Evolutionary conservation across 1,140 invertebrate species (phyloP).

Genomic region (Luehdorfia chinensis): DNA sequence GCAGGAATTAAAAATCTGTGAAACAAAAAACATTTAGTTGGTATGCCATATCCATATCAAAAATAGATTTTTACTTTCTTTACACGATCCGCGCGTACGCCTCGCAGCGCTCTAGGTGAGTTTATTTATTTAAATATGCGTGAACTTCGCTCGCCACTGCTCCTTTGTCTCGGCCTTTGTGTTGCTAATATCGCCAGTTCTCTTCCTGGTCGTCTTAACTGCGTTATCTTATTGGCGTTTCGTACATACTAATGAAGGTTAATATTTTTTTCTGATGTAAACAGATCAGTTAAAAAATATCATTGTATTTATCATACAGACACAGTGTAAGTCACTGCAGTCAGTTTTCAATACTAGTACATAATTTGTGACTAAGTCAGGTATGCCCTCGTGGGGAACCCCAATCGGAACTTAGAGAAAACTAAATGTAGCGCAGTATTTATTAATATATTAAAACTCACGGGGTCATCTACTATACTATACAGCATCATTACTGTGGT

Average conservation of each 20-base stretch:
- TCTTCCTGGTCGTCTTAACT: conserved; percentile 48
- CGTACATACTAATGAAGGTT: conserved; percentile 19
- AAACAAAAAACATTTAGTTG: not conserved
- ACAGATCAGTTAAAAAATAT: conserved; percentile 12
- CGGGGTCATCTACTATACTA: too few species aligned
- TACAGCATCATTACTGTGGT: too few species aligned
- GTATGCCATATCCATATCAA: conserved; percentile 25
- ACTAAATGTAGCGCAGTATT: too few species aligned
- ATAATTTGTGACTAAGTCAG: too few species aligned
- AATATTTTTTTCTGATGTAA: conserved; percentile 14
- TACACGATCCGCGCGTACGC: conserved; percentile 39
- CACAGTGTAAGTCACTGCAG: too few species aligned
- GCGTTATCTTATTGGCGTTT: conserved; percentile 28
- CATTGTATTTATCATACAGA: too few species aligned
- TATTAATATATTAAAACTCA: too few species aligned
- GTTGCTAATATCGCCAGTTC: conserved; percentile 42
- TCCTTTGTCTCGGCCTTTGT: conserved; percentile 57
- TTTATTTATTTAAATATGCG: conserved; percentile 73
- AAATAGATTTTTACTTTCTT: conserved; percentile 9
- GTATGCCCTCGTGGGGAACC: too few species aligned
- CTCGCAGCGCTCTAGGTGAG: conserved; percentile 53
- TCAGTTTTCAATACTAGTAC: too few species aligned
- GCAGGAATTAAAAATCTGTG: too few species aligned
- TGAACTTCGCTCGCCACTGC: conserved; percentile 46
- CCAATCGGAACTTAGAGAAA: too few species aligned